These are phyloP conservation scores for Naja naja DNA, from an alignment of 2,113 vertebrate species.

Conservation along the genomic window DNA sequence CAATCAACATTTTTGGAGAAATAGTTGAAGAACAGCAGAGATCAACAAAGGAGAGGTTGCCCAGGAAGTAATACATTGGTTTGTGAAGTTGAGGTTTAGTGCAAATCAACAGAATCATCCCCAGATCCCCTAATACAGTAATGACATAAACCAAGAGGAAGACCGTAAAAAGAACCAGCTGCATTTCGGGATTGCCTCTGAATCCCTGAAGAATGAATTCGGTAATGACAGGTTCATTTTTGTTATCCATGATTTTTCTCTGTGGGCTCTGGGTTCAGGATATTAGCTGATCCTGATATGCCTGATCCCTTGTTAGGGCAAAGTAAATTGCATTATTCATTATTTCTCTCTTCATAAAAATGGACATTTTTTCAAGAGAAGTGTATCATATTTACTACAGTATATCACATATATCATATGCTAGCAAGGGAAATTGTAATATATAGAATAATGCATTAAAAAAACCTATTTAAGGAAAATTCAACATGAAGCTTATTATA, in stretches of 20 bases:
- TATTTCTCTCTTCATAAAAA: not conserved
- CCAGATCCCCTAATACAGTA: conserved; percentile 51
- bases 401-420: not conserved
- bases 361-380: not conserved
- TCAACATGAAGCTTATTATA: not conserved
- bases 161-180: conserved; percentile 38
- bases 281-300: not conserved
- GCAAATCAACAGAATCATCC: conserved; percentile 47
- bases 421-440: not conserved
- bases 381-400: not conserved
- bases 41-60: conserved; percentile 26
- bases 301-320: not conserved
- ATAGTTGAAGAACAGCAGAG: not conserved
- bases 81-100: conserved; percentile 43
- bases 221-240: conserved; percentile 5
- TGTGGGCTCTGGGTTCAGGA: not conserved
- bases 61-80: conserved; percentile 48
- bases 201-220: conserved; percentile 57
- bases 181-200: conserved; percentile 26
- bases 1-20: conserved; percentile 7
- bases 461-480: not conserved
- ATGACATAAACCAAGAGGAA: conserved; percentile 47
- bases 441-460: not conserved
- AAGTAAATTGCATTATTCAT: not conserved
- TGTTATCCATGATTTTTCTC: conserved; percentile 17